These are phyloP conservation scores for Xestia sexstrigata DNA, from an alignment of 2,888 invertebrate species.

Conservation along the genomic window DNA sequence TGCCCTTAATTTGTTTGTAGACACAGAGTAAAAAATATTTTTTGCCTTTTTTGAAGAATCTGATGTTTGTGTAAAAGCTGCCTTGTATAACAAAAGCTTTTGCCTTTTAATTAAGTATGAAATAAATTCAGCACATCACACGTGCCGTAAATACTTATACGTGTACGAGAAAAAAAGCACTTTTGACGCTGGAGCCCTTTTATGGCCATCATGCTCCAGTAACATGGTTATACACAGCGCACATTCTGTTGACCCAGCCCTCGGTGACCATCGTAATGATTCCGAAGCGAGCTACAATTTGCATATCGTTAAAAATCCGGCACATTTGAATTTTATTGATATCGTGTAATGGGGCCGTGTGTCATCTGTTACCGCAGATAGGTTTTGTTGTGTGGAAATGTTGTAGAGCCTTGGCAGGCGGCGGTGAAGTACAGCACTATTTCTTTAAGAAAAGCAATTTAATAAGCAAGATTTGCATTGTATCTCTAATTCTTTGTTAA, in stretches of 20 bases:
- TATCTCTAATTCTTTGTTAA: background rate
- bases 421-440: background rate
- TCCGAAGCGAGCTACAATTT: constrained; percentile 19
- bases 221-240: background rate
- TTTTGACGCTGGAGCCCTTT: background rate
- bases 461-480: background rate
- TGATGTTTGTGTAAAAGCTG: background rate
- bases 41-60: background rate
- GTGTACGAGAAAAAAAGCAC: constrained; percentile 20
- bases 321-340: constrained; percentile 45
- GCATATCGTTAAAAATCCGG: constrained; percentile 37
- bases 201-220: background rate
- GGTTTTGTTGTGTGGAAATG: background rate
- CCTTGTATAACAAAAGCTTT: background rate
- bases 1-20: background rate
- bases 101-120: background rate
- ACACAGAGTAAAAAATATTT: too few relatives aligned
- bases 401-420: background rate
- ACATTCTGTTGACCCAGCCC: background rate
- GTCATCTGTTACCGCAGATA: background rate
- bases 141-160: constrained; percentile 4
- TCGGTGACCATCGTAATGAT: constrained; percentile 1
- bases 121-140: background rate
- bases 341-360: background rate
- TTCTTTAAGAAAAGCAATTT: background rate